phyloP scores from a whole-genome alignment of 2,797 vertebrate genomes.

The Uromys caudimaculatus region DNA sequence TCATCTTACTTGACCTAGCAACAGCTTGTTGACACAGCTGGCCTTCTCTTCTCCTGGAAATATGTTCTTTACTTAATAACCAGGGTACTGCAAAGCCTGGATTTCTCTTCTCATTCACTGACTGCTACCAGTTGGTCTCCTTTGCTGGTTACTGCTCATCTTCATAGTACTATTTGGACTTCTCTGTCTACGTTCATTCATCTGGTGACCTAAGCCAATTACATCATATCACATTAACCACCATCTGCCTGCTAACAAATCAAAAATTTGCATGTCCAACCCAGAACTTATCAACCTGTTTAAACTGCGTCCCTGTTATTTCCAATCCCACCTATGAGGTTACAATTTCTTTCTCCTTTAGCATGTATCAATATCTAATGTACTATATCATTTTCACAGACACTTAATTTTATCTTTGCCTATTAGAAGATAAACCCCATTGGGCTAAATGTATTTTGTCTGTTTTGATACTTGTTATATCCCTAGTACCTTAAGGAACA shows the following conservation, averaged over 20 bases:
- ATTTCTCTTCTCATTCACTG: not conserved
- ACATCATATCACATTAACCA: not conserved
- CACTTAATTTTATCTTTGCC: not conserved
- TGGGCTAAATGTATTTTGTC: not conserved
- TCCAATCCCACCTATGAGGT: not conserved
- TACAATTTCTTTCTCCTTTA: not conserved
- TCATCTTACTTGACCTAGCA: slow-evolving; percentile 3
- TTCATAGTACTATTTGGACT: not conserved
- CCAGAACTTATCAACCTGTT: not conserved
- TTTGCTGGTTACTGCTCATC: not conserved
- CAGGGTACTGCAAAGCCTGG: not conserved
- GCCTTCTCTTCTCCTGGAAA: not conserved
- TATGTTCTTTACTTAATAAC: slow-evolving; percentile 7
- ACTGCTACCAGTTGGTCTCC: not conserved
- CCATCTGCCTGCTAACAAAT: not conserved
- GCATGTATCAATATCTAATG: not conserved
- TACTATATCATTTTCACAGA: not conserved
- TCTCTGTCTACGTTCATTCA: not conserved
- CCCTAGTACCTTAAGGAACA: not conserved
- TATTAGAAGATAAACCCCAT: not conserved
- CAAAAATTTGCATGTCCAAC: not conserved
- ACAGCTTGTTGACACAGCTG: slow-evolving; percentile 4
- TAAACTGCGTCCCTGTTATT: not conserved
- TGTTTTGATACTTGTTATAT: not conserved
- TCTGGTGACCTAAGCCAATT: not conserved